Evolutionary conservation across 2,113 vertebrate species (phyloP).

Genomic region (Callithrix jacchus): DNA sequence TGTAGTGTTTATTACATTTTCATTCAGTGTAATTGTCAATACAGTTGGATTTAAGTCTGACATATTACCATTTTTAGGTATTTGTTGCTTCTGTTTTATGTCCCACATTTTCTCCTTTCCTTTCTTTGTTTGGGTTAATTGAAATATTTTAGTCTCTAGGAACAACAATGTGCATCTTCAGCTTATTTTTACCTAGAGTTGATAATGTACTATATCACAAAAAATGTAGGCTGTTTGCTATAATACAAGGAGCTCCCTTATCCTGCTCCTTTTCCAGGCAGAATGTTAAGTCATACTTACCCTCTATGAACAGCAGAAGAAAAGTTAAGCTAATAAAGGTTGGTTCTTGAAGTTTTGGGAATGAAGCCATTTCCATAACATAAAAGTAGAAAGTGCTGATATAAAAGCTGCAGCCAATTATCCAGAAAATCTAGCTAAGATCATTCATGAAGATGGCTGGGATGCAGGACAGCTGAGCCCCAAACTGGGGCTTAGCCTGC

Average conservation of each 20-base stretch:
- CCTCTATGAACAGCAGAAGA: not conserved
- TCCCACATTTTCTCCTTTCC: not conserved
- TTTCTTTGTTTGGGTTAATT: constrained; percentile 10
- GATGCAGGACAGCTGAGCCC: no score
- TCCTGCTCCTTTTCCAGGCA: not conserved
- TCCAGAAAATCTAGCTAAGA: not conserved
- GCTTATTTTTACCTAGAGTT: not conserved
- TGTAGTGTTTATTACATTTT: not conserved
- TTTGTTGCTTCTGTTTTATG: constrained; percentile 14
- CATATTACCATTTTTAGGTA: not conserved
- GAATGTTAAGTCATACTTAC: not conserved
- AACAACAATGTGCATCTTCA: not conserved
- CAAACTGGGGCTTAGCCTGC: no score
- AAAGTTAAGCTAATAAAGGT: not conserved
- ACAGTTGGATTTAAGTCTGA: not conserved
- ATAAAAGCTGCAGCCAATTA: not conserved
- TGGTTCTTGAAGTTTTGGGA: not conserved
- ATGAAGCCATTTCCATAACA: not conserved
- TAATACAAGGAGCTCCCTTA: not conserved
- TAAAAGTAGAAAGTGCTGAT: not conserved
- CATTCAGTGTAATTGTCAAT: not conserved
- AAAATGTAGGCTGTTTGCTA: not conserved
- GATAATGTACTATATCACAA: not conserved
- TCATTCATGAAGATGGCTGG: not conserved
- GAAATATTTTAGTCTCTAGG: not conserved